Evolutionary conservation across 1,140 invertebrate species (phyloP).

Genomic region (Agraylea sexmaculata): DNA sequence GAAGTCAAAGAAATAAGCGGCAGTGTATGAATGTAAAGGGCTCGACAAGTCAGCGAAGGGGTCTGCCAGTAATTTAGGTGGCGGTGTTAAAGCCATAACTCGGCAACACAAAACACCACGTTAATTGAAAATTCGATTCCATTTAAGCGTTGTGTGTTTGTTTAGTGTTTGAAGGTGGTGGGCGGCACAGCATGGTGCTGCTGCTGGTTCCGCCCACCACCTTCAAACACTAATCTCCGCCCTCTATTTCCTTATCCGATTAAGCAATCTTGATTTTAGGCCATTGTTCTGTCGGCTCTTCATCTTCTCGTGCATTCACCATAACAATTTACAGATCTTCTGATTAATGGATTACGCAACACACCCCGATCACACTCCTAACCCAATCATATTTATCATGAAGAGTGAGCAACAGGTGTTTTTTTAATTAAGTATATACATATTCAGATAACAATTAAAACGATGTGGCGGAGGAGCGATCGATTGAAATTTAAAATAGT

Average conservation of each 20-base stretch:
- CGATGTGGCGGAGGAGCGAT: not conserved
- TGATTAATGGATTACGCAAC: not conserved
- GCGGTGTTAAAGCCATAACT: too few relatives aligned
- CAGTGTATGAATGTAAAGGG: too few relatives aligned
- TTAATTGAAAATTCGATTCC: slow-evolving; percentile 23
- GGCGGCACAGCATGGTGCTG: not conserved
- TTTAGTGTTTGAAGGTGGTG: not conserved
- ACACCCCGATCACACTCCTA: not conserved
- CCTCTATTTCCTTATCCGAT: slow-evolving; percentile 21
- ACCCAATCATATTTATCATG: not conserved
- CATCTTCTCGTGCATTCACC: not conserved
- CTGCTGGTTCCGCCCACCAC: not conserved
- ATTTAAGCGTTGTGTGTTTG: slow-evolving; percentile 13
- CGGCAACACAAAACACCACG: slow-evolving; percentile 22
- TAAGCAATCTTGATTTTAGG: too few relatives aligned
- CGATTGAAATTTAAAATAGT: not conserved
- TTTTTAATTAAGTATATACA: too few relatives aligned
- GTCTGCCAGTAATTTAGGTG: too few relatives aligned
- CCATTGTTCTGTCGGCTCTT: not conserved
- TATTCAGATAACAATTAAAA: too few relatives aligned
- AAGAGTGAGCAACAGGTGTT: too few relatives aligned
- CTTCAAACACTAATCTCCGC: slow-evolving; percentile 20
- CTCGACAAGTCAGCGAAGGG: too few relatives aligned
- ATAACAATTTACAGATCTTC: slow-evolving; percentile 1
- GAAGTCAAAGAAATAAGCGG: too few relatives aligned